Evolutionary conservation across 2,888 invertebrate genomes (phyloP), one percentile per base, ranked within the genome.

Genomic region (Drosophila colorata): DNA sequence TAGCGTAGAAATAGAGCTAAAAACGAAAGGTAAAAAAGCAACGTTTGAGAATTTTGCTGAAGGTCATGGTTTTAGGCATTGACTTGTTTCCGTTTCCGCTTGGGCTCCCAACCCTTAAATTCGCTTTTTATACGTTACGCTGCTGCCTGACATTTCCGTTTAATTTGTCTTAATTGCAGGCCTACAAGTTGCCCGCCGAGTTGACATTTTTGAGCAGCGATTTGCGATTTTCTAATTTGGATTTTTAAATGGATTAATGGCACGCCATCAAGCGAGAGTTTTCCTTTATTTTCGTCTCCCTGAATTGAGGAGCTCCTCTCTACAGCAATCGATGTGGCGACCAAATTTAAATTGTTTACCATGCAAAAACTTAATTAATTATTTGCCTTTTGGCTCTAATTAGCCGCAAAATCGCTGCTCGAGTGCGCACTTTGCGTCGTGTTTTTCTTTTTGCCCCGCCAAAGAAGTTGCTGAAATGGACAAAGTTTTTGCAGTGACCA

Each of bases 131-230:
- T 2, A 9, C 51, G 51, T 61, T 49, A 38, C 48, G 40, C 48
- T n/a, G 40, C 48, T 41, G 46, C 41, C 58, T 79, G 76, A 73
- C 82, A 85, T 85, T 83, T 87, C 82, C 86, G 79, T 41, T 71
- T 87, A 83, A 83, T 83, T 83, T 79, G 83, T 77, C 88, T 82
- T 83, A 83, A 83, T 83, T 83, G 80, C 55, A 23, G 48, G 47
- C 37, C 44, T 46, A 37, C 57, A 53, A 52, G 43, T 57, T 49
- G 46, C 14, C 20, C 25, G 28, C 33, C 53, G 35, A 52, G 70
- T 70, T 76, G 71, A 79, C 82, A 83, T 79, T 87, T 76, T 80
- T 70, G 60, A 81, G 79, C 69, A 64, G 48, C 37, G 70, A n/a
- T 59, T 72, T 68, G 64, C 13, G 31, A 53, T 48, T 53, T 59